phyloP scores from a whole-genome alignment of 2,888 invertebrate species.

The Pseudoips prasinana region DNA sequence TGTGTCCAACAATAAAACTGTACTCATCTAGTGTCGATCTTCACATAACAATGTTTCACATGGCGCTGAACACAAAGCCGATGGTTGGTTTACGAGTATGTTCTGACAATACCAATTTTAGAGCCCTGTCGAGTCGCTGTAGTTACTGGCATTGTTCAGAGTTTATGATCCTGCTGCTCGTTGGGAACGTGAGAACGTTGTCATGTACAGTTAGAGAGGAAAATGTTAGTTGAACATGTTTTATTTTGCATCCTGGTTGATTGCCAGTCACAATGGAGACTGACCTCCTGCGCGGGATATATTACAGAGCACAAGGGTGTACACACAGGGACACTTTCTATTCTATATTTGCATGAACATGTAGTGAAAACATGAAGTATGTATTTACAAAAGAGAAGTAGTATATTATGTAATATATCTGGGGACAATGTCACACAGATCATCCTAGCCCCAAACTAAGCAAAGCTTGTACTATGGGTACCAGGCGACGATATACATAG shows the following conservation, averaged over 20 bases:
- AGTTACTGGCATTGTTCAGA: conserved; percentile 58
- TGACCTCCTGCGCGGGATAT: too few species aligned
- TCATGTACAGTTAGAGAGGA: conserved; percentile 10
- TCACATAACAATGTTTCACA: conserved; percentile 59
- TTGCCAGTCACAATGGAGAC: too few species aligned
- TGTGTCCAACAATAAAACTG: conserved; percentile 21
- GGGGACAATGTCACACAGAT: too few species aligned
- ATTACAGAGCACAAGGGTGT: too few species aligned
- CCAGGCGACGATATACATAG: too few species aligned
- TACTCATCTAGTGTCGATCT: conserved; percentile 21
- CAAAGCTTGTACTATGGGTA: too few species aligned
- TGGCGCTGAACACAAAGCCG: conserved; percentile 56
- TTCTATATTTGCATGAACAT: too few species aligned
- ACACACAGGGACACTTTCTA: too few species aligned
- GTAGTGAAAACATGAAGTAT: too few species aligned
- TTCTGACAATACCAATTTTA: conserved; percentile 66
- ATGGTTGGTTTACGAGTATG: conserved; percentile 59
- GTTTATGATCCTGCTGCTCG: conserved; percentile 46
- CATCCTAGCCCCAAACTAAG: too few species aligned
- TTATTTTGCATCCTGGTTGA: conserved; percentile 1
- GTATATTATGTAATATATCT: too few species aligned
- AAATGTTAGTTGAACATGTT: conserved; percentile 2
- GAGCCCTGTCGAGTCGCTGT: conserved; percentile 58
- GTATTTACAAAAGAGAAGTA: too few species aligned
- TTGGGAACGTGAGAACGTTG: conserved; percentile 38